Percentiles rank a stretch among this genome's conserved stretches.
These are phyloP conservation scores for Arothron firmamentum DNA, from an alignment of 2,113 vertebrate genomes.

Conservation along the genomic window DNA sequence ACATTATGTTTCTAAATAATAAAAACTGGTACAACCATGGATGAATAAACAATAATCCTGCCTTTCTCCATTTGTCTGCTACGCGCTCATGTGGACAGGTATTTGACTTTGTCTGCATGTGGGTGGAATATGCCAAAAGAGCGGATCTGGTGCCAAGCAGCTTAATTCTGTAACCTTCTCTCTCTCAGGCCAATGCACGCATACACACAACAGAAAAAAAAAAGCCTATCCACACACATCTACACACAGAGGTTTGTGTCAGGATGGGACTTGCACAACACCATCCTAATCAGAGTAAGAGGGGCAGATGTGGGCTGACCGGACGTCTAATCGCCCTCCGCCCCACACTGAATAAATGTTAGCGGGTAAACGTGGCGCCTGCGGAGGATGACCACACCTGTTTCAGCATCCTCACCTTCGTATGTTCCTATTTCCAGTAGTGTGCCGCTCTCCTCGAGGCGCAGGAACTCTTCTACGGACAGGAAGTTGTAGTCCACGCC, in stretches of 20 bases:
- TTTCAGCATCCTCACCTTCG: slow-evolving; percentile 80
- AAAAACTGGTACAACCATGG: too few relatives aligned
- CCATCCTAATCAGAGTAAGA: slow-evolving; percentile 59
- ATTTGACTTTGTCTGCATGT: slow-evolving; percentile 70
- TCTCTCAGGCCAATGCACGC: slow-evolving; percentile 22
- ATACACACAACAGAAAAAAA: slow-evolving; percentile 4
- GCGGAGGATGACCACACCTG: slow-evolving; percentile 53
- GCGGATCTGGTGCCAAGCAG: slow-evolving; percentile 63
- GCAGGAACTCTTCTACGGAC: slow-evolving; percentile 89
- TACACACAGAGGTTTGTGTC: slow-evolving; percentile 49
- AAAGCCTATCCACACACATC: not conserved
- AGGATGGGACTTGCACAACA: slow-evolving; percentile 45
- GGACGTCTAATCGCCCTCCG: slow-evolving; percentile 46
- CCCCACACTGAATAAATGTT: not conserved
- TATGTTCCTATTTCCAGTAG: slow-evolving; percentile 97
- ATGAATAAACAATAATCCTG: slow-evolving; percentile 1
- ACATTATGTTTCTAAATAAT: too few relatives aligned
- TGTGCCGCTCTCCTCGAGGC: slow-evolving; percentile 88
- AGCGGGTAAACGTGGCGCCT: not conserved
- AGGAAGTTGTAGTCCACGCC: slow-evolving; percentile 97
- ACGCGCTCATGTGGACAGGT: slow-evolving; percentile 61
- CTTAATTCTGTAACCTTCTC: slow-evolving; percentile 63
- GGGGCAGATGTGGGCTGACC: slow-evolving; percentile 63
- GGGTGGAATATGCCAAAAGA: slow-evolving; percentile 63
- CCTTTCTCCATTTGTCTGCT: slow-evolving; percentile 14